Base-by-base conservation (phyloP, 2,888 invertebrate genomes). In the Trichopoda pennipes region DNA sequence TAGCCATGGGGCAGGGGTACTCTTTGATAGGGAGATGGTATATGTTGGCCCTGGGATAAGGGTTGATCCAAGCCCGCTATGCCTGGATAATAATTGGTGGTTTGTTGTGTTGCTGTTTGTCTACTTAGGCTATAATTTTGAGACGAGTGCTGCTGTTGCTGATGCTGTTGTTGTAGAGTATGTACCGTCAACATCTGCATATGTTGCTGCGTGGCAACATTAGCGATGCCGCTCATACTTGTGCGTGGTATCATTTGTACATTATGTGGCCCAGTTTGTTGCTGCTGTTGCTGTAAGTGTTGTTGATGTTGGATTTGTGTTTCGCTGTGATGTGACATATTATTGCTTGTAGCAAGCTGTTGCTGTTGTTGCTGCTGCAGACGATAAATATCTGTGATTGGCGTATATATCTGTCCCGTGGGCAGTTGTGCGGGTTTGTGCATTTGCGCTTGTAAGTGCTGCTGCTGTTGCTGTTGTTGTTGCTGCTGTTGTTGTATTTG, bases 1-100 rank as follows among this genome's bases (percentile, higher is more conserved):
- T 94, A 89, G 91, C 93, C 85, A 79, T 93, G 93, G 3, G 93
- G 93, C 84, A 93, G 92, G 12, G 94, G 94, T 21, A 94, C 93
- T 83, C 94, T 91, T 86, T 94, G 94, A 88, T 94, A 94, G 10
- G 93, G 92, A 66, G 93, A 89, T n/a, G 88, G 87, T 47, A 88
- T 83, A 35, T 88, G 84, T 19, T 82, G 79, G 60, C 80, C 78
- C 70, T 47, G 42, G 28, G 21, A 61, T 1, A 23, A 28, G 12
- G 69, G 69, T 53, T 79, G 82, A 53, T 86, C 85, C 53, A 86
- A 17, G 64, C 85, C 82, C 19, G 85, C 82, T 77, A 85, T 84
- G 74, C 82, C 83, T 12, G 85, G 84, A 82, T 83, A 82, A 70
- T 85, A 85, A 35, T 63, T 72, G 6, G 73, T 17, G 17, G 60